Evolutionary conservation across 2,113 vertebrate species (phyloP), one percentile per base, ranked within the genome.

Genomic region (Seriola rivoliana): DNA sequence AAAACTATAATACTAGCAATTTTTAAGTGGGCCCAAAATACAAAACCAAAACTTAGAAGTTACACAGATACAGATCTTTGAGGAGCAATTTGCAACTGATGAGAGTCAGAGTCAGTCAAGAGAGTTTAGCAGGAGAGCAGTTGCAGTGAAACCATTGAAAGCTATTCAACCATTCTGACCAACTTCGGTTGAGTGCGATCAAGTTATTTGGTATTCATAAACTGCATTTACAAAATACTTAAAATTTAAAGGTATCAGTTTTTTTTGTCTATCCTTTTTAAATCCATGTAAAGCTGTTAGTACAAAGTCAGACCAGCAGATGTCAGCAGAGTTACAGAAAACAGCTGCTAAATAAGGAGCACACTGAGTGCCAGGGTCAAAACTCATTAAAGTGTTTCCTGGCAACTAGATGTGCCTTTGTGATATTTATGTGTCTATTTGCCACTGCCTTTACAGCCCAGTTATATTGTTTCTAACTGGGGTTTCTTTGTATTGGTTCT

Each of bases 271-370:
- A 23, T 55, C 23, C 23, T 9, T 57, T 25, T 57, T 25, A 13
- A 57, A 57, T 57, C 13, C 55, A 57, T 25, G 11, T 8, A 32
- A 48, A 2, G 17, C 4, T 75, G 68, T 79, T 38, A n/a, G 6
- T 48, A 14, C 67, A 60, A 2, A n/a, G 5, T 23, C 0, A 9
- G 1, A 21, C 82, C 92, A 85, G 34, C 66, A 91, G 93, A 63
- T 89, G 92, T 71, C 92, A 91, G 85, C 75, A 88, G 1, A 84
- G 73, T 59, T 34, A 0, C 65, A 85, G 58, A n/a, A 72, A 88
- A 44, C 4, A 13, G 17, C 64, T 29, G 60, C 11, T 58, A 14
- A 19, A 40, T 25, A 6, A 71, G 3, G 2, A 19, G 38, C 65
- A 67, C 59, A 19, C 9, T 46, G 11, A 70, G 42, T 2, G 8